Percentiles rank a stretch among this genome's conserved stretches.
Conservation (phyloP, 2,797 vertebrate genomes). For the Megalops cyprinoides region DNA sequence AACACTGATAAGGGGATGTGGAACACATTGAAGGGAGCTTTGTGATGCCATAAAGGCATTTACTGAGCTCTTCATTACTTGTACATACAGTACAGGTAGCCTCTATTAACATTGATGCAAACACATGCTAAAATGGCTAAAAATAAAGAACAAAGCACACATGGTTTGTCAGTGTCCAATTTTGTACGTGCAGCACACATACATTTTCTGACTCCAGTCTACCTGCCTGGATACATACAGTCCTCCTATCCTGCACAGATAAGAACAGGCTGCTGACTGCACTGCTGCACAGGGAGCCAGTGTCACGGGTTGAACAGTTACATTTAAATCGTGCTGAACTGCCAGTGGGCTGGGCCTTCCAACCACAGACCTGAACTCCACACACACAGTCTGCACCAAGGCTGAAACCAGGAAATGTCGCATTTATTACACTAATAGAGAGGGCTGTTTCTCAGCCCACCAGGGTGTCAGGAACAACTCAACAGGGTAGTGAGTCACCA, state of each 20-base stretch:
- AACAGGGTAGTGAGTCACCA: conserved; percentile 2
- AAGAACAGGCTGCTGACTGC: background rate
- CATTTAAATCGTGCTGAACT: background rate
- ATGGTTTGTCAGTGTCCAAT: background rate
- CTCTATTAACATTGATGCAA: background rate
- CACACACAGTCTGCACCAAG: background rate
- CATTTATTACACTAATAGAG: background rate
- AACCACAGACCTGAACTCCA: conserved; percentile 4
- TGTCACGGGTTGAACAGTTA: background rate
- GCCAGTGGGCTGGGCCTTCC: background rate
- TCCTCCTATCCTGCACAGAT: background rate
- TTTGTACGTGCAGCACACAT: background rate
- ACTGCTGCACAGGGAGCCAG: background rate
- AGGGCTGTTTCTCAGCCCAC: background rate
- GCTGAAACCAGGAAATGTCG: background rate
- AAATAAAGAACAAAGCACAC: background rate
- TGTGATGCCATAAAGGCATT: background rate
- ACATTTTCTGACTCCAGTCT: background rate
- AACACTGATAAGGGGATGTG: background rate
- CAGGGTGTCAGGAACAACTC: background rate
- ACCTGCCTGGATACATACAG: background rate
- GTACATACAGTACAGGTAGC: background rate
- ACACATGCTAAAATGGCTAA: background rate
- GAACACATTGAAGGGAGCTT: background rate
- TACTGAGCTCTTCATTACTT: background rate